phyloP scores from a whole-genome alignment of 2,888 invertebrate species.

The Papilio elwesi region DNA sequence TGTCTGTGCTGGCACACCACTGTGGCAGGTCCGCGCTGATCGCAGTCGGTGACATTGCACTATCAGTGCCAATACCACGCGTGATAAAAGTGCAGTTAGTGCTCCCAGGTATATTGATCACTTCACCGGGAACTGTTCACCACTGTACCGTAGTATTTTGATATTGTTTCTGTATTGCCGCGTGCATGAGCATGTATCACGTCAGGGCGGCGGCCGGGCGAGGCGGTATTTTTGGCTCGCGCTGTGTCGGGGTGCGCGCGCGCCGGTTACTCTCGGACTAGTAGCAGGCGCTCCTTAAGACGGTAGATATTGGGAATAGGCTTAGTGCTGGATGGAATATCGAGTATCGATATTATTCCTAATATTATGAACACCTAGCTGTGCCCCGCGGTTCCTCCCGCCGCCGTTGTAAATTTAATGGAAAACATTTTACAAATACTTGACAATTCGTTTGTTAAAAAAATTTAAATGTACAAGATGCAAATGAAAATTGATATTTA shows the following conservation, averaged over 20 bases:
- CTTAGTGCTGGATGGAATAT: slow-evolving; percentile 44
- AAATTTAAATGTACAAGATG: too few species aligned
- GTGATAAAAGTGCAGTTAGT: slow-evolving; percentile 30
- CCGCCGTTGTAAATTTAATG: too few species aligned
- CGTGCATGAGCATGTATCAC: slow-evolving; percentile 49
- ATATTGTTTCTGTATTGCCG: slow-evolving; percentile 14
- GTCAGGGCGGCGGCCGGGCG: slow-evolving; percentile 63
- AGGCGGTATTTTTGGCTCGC: slow-evolving; percentile 73
- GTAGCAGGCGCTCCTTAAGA: slow-evolving; percentile 75
- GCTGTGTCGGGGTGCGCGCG: slow-evolving; percentile 70
- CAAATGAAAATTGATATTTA: slow-evolving; percentile 29
- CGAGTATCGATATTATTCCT: neutral
- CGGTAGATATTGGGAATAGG: slow-evolving; percentile 69
- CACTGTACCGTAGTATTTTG: slow-evolving; percentile 7
- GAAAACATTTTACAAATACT: too few species aligned
- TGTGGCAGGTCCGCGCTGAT: slow-evolving; percentile 74
- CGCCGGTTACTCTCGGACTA: slow-evolving; percentile 74
- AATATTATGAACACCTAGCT: too few species aligned
- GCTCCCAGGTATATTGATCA: slow-evolving; percentile 21
- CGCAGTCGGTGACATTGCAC: slow-evolving; percentile 76
- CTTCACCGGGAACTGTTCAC: slow-evolving; percentile 1
- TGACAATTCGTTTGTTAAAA: too few species aligned
- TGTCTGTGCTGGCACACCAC: slow-evolving; percentile 75
- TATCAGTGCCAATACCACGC: slow-evolving; percentile 56
- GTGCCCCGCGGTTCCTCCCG: too few species aligned